Conservation (phyloP, 1,140 invertebrate species). For the Drosophila subpulchrella region DNA sequence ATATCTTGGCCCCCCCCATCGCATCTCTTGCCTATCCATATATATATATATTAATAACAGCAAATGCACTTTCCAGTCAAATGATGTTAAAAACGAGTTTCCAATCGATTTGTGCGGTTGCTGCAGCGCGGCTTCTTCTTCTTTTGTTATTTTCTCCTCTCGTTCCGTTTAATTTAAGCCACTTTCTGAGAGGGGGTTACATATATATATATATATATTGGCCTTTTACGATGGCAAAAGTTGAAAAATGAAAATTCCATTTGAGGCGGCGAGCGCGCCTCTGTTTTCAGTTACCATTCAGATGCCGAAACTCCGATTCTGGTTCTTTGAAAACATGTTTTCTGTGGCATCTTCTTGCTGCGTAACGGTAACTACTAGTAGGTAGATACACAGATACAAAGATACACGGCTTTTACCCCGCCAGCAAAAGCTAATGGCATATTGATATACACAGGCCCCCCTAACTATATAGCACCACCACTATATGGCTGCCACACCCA, state of each 20-base stretch:
- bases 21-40: not conserved
- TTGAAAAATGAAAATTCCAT: constrained; percentile 36
- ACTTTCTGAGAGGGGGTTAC: constrained; percentile 28
- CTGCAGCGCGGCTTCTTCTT: constrained; percentile 15
- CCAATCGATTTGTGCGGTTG: constrained; percentile 38
- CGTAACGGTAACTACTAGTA: constrained; percentile 77
- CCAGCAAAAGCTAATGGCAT: constrained; percentile 43
- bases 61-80: constrained; percentile 53
- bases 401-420: constrained; percentile 19
- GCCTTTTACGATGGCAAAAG: constrained; percentile 12
- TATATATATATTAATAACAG: constrained; percentile 40
- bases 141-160: constrained; percentile 43
- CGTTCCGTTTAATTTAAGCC: constrained; percentile 63
- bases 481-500: constrained; percentile 15
- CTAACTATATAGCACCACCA: not conserved
- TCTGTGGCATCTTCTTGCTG: constrained; percentile 58
- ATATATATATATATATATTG: constrained; percentile 5
- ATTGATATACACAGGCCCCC: constrained; percentile 55
- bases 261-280: constrained; percentile 1
- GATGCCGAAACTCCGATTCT: constrained; percentile 21
- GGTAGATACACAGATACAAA: constrained; percentile 41
- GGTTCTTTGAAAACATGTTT: constrained; percentile 46
- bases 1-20: constrained; percentile 28
- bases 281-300: constrained; percentile 1
- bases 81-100: constrained; percentile 52